Base-by-base conservation (phyloP, 2,797 vertebrate species). In the Choloepus didactylus region DNA sequence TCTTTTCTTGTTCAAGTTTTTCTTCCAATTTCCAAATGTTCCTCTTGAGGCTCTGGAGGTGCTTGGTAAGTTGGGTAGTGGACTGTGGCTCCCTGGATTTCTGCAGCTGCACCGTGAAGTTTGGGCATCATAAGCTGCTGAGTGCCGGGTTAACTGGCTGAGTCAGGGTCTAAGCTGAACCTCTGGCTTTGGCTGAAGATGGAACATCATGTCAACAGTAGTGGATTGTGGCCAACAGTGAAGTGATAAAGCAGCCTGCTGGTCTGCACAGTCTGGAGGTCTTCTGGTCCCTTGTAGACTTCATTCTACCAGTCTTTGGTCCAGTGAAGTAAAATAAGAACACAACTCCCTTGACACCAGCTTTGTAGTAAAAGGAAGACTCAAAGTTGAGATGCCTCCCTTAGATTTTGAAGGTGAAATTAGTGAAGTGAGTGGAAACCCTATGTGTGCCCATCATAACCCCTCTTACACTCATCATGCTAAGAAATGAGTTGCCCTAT, bases 131-230 rank as follows among this genome's bases (percentile, higher is more conserved):
- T 99, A 95, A 99, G 99, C 97, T 98, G 99, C 93, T 99, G 99
- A 95, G 99, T 97, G 96, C 99, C 98, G 31, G 99, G 99, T 7
- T 99, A 99, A 19, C 99, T 99, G 15, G 99, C 99, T 29, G 98
- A 98, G 59, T 99, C 99, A 0, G 99, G 99, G 97, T 99, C 99
- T 35, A 99, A 97, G 97, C 99, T 99, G 98, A 99, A 99, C 93
- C 99, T 99, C 97, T 99, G 99, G 97, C 99, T 99, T 98, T 99
- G 98, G 98, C 98, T 99, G 96, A 99, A 99, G 98, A 98, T 99
- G 91, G 99, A 98, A 95, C 99, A 99, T 92, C 99, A 99, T 0
- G 99, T 99, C 0, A 99, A 99, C 31, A 99, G 94, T 31, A 99
- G 98, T 0, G 99, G 99, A 95, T 99, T 99, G 97, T 99, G 99